phyloP scores from a whole-genome alignment of 2,113 vertebrate species.

The Picathartes gymnocephalus region DNA sequence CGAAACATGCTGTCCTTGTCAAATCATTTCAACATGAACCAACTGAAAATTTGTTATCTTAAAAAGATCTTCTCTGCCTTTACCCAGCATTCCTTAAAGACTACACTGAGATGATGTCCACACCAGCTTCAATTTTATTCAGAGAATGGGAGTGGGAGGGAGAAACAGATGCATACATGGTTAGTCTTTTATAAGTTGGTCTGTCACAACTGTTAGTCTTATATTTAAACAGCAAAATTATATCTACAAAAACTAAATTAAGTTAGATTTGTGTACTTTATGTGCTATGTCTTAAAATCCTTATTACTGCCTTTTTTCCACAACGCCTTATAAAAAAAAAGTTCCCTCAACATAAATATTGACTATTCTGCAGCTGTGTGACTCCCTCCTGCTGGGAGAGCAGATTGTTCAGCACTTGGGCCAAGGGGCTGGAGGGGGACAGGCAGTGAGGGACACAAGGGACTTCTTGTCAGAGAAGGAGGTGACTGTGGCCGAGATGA shows the following conservation, averaged over 20 bases:
- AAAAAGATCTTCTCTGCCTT: constrained; percentile 11
- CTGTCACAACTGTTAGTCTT: not conserved
- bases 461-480: not conserved
- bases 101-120: not conserved
- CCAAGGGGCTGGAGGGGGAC: not conserved
- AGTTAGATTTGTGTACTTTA: not conserved
- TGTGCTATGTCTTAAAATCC: not conserved
- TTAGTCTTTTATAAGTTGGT: not conserved
- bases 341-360: not conserved
- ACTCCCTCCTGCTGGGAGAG: not conserved
- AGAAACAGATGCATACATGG: not conserved
- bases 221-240: not conserved
- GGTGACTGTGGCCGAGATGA: not conserved
- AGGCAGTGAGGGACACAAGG: not conserved
- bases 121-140: not conserved
- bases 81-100: constrained; percentile 5
- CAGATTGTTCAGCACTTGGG: not conserved
- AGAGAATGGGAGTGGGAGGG: not conserved
- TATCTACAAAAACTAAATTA: not conserved
- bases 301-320: not conserved
- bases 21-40: constrained; percentile 69
- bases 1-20: constrained; percentile 69
- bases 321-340: not conserved
- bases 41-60: constrained; percentile 74
- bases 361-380: not conserved